phyloP scores from a whole-genome alignment of 2,888 invertebrate species.

The Cephus runcator region DNA sequence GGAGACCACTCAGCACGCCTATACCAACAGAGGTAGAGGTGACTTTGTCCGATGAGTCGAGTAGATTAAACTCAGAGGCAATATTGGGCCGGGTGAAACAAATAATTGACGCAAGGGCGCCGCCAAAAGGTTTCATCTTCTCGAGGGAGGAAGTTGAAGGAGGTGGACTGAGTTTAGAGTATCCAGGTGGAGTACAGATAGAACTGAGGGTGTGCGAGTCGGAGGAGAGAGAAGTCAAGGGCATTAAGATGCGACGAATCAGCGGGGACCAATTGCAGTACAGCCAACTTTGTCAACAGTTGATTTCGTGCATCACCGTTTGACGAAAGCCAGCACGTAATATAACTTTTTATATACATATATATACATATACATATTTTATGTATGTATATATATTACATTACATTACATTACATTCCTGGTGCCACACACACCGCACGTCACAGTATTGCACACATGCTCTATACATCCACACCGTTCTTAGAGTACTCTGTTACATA shows the following conservation, averaged over 20 bases:
- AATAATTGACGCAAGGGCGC: conserved; percentile 81
- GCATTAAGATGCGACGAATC: conserved; percentile 85
- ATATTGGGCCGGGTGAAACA: conserved; percentile 84
- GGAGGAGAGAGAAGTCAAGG: conserved; percentile 78
- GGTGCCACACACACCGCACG: conserved; percentile 37
- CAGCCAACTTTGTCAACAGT: conserved; percentile 86
- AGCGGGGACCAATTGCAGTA: conserved; percentile 90
- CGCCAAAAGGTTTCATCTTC: conserved; percentile 75
- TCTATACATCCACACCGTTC: conserved; percentile 46
- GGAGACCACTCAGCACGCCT: conserved; percentile 65
- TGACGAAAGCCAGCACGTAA: conserved; percentile 64
- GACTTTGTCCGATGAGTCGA: conserved; percentile 82
- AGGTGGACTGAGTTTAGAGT: conserved; percentile 74
- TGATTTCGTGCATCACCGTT: conserved; percentile 87
- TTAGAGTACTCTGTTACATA: conserved; percentile 24
- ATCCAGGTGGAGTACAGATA: conserved; percentile 87
- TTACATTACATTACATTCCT: conserved; percentile 52
- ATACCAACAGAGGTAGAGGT: conserved; percentile 72
- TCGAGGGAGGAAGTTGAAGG: conserved; percentile 66
- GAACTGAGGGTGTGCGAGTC: conserved; percentile 84
- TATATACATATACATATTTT: conserved; percentile 23
- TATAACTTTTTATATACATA: conserved; percentile 22
- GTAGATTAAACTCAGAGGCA: conserved; percentile 80
- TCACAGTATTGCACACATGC: conserved; percentile 58
- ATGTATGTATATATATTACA: conserved; percentile 38